Conservation (phyloP, 2,797 vertebrate species). For the Strix occidentalis region DNA sequence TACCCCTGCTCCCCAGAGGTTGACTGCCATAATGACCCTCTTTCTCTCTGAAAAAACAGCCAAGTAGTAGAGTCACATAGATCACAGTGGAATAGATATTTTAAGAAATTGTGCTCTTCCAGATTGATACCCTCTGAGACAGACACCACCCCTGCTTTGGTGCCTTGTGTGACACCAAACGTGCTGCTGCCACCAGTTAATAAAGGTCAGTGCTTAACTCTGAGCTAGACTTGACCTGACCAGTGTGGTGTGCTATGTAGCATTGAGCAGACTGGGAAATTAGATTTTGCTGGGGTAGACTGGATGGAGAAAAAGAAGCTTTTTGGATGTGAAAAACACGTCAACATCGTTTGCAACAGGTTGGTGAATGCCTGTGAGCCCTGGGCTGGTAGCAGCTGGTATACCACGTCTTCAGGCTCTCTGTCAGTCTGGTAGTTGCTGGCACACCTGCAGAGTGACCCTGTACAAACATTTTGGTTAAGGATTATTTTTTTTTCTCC, state of each 20-base stretch:
- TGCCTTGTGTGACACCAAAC: not conserved
- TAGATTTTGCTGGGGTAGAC: not conserved
- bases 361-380: not conserved
- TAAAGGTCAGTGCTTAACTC: conserved; percentile 24
- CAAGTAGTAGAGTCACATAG: not conserved
- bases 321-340: not conserved
- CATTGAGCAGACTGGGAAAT: not conserved
- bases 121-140: not conserved
- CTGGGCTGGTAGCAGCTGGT: not conserved
- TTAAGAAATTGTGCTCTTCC: not conserved
- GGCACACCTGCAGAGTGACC: not conserved
- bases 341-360: not conserved
- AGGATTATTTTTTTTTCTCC: not conserved
- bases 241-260: not conserved
- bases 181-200: not conserved
- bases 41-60: not conserved
- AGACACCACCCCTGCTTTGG: not conserved
- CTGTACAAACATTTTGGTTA: not conserved
- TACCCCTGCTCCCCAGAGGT: not conserved
- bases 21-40: not conserved
- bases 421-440: not conserved
- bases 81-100: not conserved
- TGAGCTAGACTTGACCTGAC: not conserved
- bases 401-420: not conserved
- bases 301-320: not conserved